Evolutionary conservation across 2,113 vertebrate species (phyloP).

Genomic region (Mormyrus lacerda): DNA sequence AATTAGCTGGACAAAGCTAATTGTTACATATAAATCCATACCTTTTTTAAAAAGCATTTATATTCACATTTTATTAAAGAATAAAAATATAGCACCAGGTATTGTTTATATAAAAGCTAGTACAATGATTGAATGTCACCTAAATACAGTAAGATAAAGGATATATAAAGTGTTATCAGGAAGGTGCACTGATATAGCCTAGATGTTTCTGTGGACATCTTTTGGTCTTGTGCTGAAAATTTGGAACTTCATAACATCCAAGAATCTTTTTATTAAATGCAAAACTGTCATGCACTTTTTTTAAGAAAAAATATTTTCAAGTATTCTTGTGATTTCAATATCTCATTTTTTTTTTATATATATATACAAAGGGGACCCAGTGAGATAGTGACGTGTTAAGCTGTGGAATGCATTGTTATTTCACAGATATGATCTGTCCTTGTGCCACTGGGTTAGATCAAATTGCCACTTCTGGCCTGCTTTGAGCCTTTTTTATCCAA

Average conservation of each 20-base stretch:
- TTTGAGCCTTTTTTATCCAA: constrained; percentile 68
- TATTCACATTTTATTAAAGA: constrained; percentile 90
- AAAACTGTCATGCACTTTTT: constrained; percentile 61
- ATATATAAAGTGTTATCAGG: constrained; percentile 49
- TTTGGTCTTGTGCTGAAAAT: constrained; percentile 51
- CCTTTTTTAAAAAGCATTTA: constrained; percentile 66
- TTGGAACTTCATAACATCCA: constrained; percentile 23
- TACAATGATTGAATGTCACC: constrained; percentile 62
- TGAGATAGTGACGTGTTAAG: constrained; percentile 58
- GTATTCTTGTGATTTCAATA: constrained; percentile 53
- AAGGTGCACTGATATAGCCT: constrained; percentile 57
- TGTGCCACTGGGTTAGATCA: constrained; percentile 58
- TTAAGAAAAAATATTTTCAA: constrained; percentile 66
- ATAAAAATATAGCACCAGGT: constrained; percentile 82
- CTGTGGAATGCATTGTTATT: constrained; percentile 63
- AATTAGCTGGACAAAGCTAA: constrained; percentile 55
- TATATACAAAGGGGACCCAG: constrained; percentile 66
- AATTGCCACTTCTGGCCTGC: constrained; percentile 66
- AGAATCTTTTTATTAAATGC: constrained; percentile 52
- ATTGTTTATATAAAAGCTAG: constrained; percentile 73
- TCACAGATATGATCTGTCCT: constrained; percentile 59
- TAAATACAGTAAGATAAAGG: constrained; percentile 70
- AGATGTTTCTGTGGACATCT: constrained; percentile 46
- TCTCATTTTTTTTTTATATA: constrained; percentile 54
- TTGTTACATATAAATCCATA: constrained; percentile 62